phyloP scores from a whole-genome alignment of 2,113 vertebrate species.

The Marmota flaviventris region DNA sequence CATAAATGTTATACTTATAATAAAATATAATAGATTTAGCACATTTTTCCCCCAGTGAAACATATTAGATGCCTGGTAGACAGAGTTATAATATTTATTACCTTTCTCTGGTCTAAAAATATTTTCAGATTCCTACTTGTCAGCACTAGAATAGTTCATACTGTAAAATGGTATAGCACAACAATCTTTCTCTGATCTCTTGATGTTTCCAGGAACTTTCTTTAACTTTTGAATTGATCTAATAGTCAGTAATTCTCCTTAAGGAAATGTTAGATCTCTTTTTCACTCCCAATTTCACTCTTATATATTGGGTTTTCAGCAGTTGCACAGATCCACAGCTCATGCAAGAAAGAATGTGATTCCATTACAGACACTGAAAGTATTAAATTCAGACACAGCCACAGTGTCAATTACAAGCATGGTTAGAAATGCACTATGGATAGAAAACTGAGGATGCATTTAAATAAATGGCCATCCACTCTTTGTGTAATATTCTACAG shows the following conservation, averaged over 20 bases:
- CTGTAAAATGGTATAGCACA: neutral
- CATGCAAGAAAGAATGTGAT: neutral
- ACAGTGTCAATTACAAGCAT: slow-evolving; percentile 1
- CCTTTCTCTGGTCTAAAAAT: neutral
- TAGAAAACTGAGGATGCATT: neutral
- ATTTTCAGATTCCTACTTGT: too few species aligned
- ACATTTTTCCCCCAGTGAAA: neutral
- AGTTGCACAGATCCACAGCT: neutral
- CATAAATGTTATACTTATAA: neutral
- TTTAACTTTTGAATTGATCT: neutral
- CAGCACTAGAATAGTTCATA: neutral
- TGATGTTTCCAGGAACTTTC: neutral
- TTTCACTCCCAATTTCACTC: neutral
- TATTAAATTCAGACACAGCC: neutral
- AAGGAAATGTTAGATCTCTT: neutral
- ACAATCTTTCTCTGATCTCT: neutral
- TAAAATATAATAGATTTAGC: neutral
- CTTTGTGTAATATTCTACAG: neutral
- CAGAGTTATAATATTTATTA: slow-evolving; percentile 8
- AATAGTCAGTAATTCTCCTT: neutral
- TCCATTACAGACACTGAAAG: neutral
- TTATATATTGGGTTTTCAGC: neutral
- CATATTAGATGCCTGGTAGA: neutral
- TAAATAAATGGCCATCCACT: neutral
- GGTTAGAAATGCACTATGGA: slow-evolving; percentile 48